These are phyloP conservation scores for Polypedilum pembai DNA, from an alignment of 1,140 invertebrate species.

Conservation along the genomic window DNA sequence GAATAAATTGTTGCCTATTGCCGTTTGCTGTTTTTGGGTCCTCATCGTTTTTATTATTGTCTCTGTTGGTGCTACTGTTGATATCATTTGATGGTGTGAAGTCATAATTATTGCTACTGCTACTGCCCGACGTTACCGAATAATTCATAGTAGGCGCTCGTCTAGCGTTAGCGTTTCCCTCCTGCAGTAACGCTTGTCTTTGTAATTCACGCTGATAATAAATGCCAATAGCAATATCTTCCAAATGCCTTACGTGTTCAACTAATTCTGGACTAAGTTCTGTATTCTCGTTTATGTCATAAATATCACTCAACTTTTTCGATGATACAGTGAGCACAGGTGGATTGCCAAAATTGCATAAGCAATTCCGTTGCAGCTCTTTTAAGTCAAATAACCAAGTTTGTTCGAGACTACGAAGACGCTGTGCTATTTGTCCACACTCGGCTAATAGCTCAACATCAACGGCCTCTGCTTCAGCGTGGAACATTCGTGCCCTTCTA, in stretches of 20 bases:
- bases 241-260: background rate
- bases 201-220: conserved; percentile 2
- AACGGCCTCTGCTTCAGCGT: conserved; percentile 1
- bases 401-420: conserved; percentile 15
- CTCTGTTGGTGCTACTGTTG: background rate
- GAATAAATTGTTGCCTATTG: background rate
- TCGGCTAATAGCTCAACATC: conserved; percentile 27
- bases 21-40: background rate
- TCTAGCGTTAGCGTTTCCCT: background rate
- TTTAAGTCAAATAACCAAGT: background rate
- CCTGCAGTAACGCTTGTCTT: background rate
- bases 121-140: background rate
- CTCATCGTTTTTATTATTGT: conserved; percentile 24
- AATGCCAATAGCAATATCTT: background rate
- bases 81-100: background rate
- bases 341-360: background rate
- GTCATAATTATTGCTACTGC: background rate
- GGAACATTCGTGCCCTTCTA: background rate
- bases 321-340: background rate
- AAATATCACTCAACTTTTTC: background rate
- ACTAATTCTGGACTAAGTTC: background rate
- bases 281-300: background rate
- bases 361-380: background rate
- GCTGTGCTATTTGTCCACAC: conserved; percentile 21
- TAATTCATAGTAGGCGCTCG: conserved; percentile 9